Percentiles rank a stretch among this genome's conserved stretches.
Conservation (phyloP, 2,888 invertebrate species). For the Spisula subtruncata region DNA sequence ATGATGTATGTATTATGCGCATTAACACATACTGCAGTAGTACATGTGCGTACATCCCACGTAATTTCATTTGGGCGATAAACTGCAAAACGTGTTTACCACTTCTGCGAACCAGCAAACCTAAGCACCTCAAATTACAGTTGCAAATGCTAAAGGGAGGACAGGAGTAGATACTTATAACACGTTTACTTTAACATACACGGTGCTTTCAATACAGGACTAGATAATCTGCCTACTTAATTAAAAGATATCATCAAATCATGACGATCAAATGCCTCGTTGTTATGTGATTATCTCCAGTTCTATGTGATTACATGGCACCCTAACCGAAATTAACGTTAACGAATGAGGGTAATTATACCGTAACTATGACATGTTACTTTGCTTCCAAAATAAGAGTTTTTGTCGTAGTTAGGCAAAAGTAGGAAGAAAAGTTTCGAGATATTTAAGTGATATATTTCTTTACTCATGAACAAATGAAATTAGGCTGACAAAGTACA, state of each 20-base stretch:
- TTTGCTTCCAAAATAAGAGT: neutral
- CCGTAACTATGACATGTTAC: constrained; percentile 7
- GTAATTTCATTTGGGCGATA: no score
- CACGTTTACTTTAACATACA: constrained; percentile 10
- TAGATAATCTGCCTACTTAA: neutral
- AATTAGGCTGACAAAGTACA: neutral
- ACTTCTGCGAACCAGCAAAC: neutral
- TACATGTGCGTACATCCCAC: no score
- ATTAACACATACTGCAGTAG: no score
- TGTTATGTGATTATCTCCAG: neutral
- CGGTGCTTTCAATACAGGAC: neutral
- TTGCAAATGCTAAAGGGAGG: neutral
- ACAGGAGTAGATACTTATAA: neutral
- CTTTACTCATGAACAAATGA: neutral
- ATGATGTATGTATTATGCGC: no score
- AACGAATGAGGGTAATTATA: neutral
- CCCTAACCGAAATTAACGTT: neutral
- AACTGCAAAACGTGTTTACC: neutral
- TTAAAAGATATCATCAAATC: neutral
- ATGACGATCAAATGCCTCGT: neutral
- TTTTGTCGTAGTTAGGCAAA: neutral
- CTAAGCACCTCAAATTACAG: neutral
- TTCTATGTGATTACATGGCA: neutral
- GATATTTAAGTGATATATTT: neutral
- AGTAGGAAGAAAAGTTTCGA: neutral